Conservation (phyloP, 2,888 invertebrate species). For the Dasypogon diadema region DNA sequence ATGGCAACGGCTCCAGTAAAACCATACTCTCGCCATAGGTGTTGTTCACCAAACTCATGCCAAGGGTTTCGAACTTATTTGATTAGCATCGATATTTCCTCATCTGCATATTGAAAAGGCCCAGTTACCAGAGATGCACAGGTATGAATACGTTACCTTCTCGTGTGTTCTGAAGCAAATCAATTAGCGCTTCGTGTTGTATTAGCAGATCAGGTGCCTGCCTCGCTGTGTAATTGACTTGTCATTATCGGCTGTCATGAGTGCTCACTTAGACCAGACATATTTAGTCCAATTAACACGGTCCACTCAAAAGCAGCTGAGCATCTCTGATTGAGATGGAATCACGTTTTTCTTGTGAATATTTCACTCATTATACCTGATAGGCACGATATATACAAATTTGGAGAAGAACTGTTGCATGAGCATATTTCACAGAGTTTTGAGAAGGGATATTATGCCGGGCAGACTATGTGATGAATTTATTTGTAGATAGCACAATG, state of each 20-base stretch:
- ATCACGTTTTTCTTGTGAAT: conserved; percentile 18
- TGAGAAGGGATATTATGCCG: too few species aligned
- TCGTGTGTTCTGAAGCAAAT: conserved; percentile 21
- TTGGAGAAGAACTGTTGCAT: too few species aligned
- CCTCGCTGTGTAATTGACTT: conserved; percentile 49
- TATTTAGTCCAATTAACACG: conserved; percentile 37
- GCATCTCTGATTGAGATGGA: not conserved
- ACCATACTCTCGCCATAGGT: too few species aligned
- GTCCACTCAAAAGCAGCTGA: not conserved
- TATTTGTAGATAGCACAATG: too few species aligned
- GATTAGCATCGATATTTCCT: conserved; percentile 30
- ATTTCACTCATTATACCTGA: not conserved
- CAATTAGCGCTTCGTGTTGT: conserved; percentile 37
- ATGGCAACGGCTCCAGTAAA: not conserved
- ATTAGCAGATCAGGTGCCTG: conserved; percentile 21
- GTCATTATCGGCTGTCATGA: conserved; percentile 55
- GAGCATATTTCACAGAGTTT: too few species aligned
- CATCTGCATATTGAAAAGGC: conserved; percentile 27
- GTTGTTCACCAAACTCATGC: too few species aligned
- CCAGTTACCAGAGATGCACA: conserved; percentile 6
- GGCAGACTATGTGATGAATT: too few species aligned
- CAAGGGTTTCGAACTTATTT: not conserved
- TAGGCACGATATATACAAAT: not conserved
- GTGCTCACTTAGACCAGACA: conserved; percentile 43
- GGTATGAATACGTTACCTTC: conserved; percentile 20